A percentile compares a stretch with the other conserved stretches of the same genome.
These are phyloP conservation scores for Ceyx melanurus DNA, from an alignment of 2,113 vertebrate genomes.

Conservation along the genomic window DNA sequence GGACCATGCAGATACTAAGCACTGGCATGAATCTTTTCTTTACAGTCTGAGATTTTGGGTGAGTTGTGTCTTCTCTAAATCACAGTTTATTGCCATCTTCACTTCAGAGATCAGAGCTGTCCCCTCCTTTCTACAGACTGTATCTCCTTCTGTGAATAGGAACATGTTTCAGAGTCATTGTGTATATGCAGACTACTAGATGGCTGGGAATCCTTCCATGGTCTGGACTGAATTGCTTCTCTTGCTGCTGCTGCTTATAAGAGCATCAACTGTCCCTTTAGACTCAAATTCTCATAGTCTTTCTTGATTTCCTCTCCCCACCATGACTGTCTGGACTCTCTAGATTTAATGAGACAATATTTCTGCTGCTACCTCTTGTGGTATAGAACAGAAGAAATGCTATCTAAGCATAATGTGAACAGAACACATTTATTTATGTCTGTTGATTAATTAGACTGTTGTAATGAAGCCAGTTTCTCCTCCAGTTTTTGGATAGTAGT, in stretches of 20 bases:
- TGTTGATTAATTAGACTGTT: slow-evolving; percentile 51
- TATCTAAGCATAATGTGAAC: not conserved
- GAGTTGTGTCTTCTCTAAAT: not conserved
- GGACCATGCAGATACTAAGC: not conserved
- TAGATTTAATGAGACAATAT: slow-evolving; percentile 6
- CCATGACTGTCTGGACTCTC: not conserved
- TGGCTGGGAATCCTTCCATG: not conserved
- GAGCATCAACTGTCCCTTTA: not conserved
- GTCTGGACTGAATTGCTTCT: not conserved
- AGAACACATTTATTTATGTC: slow-evolving; percentile 46
- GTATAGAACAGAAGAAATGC: slow-evolving; percentile 28
- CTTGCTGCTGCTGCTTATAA: not conserved
- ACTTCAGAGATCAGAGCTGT: not conserved
- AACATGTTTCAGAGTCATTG: not conserved
- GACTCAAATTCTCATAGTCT: not conserved
- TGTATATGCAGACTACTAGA: not conserved
- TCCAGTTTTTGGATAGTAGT: not conserved
- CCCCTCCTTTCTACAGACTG: fast-evolving
- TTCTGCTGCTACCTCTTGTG: not conserved
- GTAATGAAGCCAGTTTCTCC: slow-evolving; percentile 40
- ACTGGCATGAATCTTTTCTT: not conserved
- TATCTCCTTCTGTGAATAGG: not conserved
- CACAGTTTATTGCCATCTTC: not conserved
- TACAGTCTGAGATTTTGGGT: not conserved
- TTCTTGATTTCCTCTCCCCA: not conserved